Percentiles rank a stretch among this genome's conserved stretches.
These are phyloP conservation scores for Mohoua ochrocephala DNA, from an alignment of 2,113 vertebrate genomes.

Conservation along the genomic window DNA sequence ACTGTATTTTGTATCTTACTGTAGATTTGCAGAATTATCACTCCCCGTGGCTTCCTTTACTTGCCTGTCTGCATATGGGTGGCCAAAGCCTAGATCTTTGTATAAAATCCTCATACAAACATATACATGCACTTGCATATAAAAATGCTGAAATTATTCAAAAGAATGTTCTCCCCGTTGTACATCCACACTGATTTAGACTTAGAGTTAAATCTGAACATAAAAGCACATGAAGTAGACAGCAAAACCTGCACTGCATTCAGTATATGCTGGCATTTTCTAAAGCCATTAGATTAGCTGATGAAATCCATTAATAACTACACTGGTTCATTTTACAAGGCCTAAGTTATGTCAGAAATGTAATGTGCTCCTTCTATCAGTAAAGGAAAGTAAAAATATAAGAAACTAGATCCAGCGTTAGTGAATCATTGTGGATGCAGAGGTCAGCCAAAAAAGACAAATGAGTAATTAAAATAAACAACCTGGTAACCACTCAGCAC, in stretches of 20 bases:
- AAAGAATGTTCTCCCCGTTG: background rate
- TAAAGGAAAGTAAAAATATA: constrained; percentile 14
- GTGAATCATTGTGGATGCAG: constrained; percentile 3
- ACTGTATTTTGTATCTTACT: background rate
- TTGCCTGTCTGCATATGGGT: background rate
- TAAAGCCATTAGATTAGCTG: constrained; percentile 9
- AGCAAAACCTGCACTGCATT: background rate
- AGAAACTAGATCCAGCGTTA: background rate
- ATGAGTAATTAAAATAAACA: constrained; percentile 17
- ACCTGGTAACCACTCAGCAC: background rate
- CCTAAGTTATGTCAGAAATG: constrained; percentile 36
- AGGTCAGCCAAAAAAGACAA: constrained; percentile 41
- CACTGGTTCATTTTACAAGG: constrained; percentile 3
- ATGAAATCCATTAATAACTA: constrained; percentile 44
- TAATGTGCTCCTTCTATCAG: background rate
- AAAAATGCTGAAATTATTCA: background rate
- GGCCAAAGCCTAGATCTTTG: background rate
- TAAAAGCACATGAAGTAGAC: background rate
- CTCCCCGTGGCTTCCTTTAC: background rate
- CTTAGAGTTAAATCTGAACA: background rate
- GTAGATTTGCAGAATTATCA: background rate
- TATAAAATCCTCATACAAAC: background rate
- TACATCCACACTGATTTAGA: background rate
- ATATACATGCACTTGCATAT: background rate
- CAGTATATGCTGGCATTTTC: background rate